Conservation (phyloP, 2,113 vertebrate genomes). For the Struthio camelus region DNA sequence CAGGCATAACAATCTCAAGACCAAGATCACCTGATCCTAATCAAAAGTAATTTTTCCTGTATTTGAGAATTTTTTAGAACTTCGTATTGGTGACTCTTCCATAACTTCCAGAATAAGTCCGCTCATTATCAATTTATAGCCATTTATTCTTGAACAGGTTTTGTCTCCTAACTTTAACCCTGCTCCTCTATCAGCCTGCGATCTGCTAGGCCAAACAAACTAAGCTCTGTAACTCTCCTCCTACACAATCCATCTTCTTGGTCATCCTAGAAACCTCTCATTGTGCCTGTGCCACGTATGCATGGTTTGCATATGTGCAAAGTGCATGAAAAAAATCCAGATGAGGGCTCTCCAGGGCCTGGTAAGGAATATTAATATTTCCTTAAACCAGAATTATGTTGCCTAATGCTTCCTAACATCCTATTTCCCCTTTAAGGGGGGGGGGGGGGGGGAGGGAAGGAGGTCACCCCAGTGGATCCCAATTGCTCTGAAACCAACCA, state of each 20-base stretch:
- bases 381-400: neutral
- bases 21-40: rapidly evolving
- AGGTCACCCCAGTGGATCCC: neutral
- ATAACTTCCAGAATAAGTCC: neutral
- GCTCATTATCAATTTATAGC: neutral
- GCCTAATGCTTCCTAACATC: neutral
- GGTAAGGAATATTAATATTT: neutral
- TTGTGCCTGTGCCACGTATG: neutral
- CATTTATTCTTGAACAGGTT: neutral
- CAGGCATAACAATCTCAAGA: neutral
- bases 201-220: neutral
- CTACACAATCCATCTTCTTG: neutral
- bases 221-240: neutral
- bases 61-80: neutral
- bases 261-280: neutral
- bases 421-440: neutral
- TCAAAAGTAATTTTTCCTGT: neutral
- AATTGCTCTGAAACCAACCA: neutral
- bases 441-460: too few relatives aligned
- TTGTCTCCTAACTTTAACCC: conserved; percentile 11
- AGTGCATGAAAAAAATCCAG: neutral
- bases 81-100: neutral
- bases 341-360: neutral
- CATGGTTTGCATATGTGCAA: neutral
- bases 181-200: neutral